These are phyloP conservation scores for Anas acuta DNA, from an alignment of 2,797 vertebrate species.

Conservation along the genomic window DNA sequence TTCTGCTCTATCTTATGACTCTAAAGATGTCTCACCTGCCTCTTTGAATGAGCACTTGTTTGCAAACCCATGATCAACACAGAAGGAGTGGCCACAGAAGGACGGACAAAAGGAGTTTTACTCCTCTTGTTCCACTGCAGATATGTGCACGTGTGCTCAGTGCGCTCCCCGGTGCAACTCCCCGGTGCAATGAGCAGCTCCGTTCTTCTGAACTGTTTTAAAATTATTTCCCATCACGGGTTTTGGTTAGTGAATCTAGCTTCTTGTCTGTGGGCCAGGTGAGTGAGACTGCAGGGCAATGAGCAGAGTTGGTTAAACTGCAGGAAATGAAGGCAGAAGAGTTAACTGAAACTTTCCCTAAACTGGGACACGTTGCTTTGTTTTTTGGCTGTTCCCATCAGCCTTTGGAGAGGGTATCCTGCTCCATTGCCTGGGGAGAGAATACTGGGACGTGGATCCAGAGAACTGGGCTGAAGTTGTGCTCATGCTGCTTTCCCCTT, in stretches of 20 bases:
- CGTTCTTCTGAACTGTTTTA: not conserved
- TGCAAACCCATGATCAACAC: constrained; percentile 25
- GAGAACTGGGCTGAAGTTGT: not conserved
- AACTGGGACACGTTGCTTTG: not conserved
- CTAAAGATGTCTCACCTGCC: constrained; percentile 46
- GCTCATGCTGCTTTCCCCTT: not conserved
- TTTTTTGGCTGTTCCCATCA: not conserved
- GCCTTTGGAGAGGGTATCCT: not conserved
- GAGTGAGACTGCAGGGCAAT: not conserved
- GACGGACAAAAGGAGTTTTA: constrained; percentile 19
- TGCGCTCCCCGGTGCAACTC: not conserved
- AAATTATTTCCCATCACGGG: not conserved
- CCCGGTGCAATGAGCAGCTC: not conserved
- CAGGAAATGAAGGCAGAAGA: not conserved
- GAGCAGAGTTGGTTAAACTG: not conserved
- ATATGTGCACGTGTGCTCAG: rapidly evolving
- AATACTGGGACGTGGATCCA: not conserved
- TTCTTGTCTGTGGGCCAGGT: not conserved
- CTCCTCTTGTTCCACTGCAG: not conserved
- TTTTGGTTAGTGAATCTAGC: not conserved
- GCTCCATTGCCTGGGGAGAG: not conserved
- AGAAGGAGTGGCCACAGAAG: constrained; percentile 9
- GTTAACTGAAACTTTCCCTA: not conserved
- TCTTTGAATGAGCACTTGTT: constrained; percentile 47
- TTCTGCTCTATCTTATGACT: constrained; percentile 49